Conservation (phyloP, 2,113 vertebrate species). For the Ranitomeya imitator region DNA sequence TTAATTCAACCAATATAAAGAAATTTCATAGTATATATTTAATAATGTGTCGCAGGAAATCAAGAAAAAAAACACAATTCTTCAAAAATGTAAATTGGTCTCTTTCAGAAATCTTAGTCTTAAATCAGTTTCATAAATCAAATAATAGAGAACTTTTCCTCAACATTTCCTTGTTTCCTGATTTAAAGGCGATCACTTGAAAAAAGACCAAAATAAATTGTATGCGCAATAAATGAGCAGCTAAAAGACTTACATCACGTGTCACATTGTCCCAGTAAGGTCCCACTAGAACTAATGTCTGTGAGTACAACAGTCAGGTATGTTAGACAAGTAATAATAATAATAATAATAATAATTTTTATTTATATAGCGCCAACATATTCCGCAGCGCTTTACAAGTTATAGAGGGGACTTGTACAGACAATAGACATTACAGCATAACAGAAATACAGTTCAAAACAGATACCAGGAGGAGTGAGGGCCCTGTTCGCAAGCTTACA, state of each 20-base stretch:
- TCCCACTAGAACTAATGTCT: background rate
- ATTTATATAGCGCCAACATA: too few species aligned
- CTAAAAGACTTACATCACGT: background rate
- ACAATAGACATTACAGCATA: too few species aligned
- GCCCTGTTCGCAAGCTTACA: too few species aligned
- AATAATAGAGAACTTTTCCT: background rate
- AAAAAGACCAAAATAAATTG: background rate
- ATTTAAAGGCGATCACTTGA: background rate
- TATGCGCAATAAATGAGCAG: background rate
- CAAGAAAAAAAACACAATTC: background rate
- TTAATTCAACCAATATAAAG: background rate
- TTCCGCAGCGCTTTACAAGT: too few species aligned
- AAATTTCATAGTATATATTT: background rate
- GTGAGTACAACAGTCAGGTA: background rate
- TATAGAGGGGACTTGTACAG: too few species aligned
- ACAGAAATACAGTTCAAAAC: too few species aligned
- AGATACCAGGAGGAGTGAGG: too few species aligned
- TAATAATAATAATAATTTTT: too few species aligned
- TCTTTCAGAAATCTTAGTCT: background rate
- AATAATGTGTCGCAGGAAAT: background rate
- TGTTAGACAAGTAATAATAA: too few species aligned
- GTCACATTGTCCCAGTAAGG: background rate
- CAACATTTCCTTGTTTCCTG: background rate
- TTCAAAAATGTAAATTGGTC: background rate
- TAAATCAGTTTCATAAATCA: slow-evolving; percentile 2